Evolutionary conservation across 2,797 vertebrate genomes (phyloP).

Genomic region (Loris lydekkerianus): DNA sequence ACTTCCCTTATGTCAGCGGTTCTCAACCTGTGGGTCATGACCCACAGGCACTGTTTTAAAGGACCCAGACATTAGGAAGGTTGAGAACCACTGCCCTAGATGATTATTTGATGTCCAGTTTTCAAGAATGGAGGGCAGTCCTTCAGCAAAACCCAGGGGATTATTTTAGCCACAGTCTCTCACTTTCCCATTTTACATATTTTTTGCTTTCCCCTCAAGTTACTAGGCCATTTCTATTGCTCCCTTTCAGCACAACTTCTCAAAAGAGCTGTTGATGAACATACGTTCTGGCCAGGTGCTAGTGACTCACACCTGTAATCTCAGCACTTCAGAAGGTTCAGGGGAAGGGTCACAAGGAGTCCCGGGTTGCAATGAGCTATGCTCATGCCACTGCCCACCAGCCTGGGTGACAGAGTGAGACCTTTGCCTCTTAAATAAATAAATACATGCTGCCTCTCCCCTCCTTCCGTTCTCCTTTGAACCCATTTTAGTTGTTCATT

Average conservation of each 20-base stretch:
- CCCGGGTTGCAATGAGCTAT: neutral
- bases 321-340: too few relatives aligned
- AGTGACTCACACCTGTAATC: neutral
- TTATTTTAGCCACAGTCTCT: neutral
- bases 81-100: too few relatives aligned
- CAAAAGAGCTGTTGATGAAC: neutral
- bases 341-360: neutral
- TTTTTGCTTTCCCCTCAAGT: neutral
- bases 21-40: too few relatives aligned
- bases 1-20: too few relatives aligned
- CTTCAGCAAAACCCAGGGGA: neutral
- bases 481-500: neutral
- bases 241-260: neutral
- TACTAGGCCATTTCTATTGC: neutral
- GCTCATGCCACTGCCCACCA: neutral
- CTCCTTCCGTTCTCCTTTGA: neutral
- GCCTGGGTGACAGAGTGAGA: neutral
- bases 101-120: neutral
- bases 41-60: too few relatives aligned
- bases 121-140: neutral
- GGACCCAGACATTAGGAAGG: too few relatives aligned
- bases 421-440: neutral
- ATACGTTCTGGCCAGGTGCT: too few relatives aligned
- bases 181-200: neutral
- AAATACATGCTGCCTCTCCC: neutral